Evolutionary conservation across 2,797 vertebrate genomes (phyloP).

Genomic region (Catamblyrhynchus diadema): DNA sequence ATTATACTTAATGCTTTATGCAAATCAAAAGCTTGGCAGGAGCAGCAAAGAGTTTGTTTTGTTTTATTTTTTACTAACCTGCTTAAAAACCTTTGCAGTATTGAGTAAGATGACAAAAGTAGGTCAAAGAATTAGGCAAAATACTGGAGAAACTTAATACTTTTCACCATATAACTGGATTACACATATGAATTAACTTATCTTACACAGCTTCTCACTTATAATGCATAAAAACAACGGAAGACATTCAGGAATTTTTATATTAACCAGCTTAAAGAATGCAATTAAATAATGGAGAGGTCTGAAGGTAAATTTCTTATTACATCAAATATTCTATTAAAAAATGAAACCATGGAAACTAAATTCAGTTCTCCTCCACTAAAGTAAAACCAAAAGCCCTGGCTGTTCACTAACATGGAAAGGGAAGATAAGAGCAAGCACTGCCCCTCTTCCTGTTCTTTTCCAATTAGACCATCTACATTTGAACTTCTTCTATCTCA

Average conservation of each 20-base stretch:
- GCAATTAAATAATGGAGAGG: neutral
- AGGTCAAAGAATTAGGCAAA: slow-evolving; percentile 2
- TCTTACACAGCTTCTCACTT: neutral
- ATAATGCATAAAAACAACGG: neutral
- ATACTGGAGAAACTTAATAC: neutral
- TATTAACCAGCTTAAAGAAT: neutral
- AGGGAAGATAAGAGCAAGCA: neutral
- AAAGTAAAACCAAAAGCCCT: neutral
- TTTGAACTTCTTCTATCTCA: neutral
- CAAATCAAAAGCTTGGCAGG: neutral
- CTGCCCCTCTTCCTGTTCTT: neutral
- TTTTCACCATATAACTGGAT: slow-evolving; percentile 14
- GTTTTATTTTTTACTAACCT: neutral
- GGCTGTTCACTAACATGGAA: neutral
- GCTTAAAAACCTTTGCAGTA: neutral
- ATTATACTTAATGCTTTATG: neutral
- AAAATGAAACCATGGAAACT: neutral
- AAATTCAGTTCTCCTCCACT: neutral
- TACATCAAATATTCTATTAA: neutral
- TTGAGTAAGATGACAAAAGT: neutral
- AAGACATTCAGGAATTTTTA: neutral
- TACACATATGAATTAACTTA: neutral
- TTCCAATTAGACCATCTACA: neutral
- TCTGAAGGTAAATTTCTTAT: neutral
- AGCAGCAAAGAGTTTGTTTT: neutral